Conservation (phyloP, 2,888 invertebrate genomes). For the Himalopsyche tibetana region DNA sequence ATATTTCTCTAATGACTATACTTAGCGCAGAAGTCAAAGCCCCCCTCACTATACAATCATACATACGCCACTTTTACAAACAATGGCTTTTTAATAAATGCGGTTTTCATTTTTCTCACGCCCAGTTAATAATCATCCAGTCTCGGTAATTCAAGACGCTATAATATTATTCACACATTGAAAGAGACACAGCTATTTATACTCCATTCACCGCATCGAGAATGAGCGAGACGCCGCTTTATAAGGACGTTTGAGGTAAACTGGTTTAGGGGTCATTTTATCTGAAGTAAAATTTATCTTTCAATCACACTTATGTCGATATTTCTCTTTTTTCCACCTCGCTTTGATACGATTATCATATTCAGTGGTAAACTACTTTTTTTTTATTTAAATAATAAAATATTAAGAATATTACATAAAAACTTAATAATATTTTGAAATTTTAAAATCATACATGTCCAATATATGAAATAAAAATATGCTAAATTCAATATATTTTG, state of each 20-base stretch:
- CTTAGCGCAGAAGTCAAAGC: neutral
- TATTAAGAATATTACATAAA: no score
- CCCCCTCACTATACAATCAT: neutral
- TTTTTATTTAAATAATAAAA: no score
- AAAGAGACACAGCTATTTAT: slow-evolving; percentile 6
- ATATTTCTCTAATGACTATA: neutral
- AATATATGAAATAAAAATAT: no score
- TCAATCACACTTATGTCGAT: slow-evolving; percentile 26
- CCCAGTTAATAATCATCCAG: slow-evolving; percentile 1
- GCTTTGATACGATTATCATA: neutral
- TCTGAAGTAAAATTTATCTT: slow-evolving; percentile 21
- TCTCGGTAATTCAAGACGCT: neutral
- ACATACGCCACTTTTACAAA: neutral
- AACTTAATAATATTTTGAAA: no score
- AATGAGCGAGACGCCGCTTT: slow-evolving; percentile 6
- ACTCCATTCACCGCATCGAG: neutral
- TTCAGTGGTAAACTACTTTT: no score
- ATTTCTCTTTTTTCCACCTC: slow-evolving; percentile 1
- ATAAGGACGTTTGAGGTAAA: slow-evolving; percentile 10
- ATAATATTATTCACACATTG: slow-evolving; percentile 8
- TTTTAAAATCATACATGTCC: no score
- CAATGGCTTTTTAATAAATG: slow-evolving; percentile 18
- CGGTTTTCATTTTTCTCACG: slow-evolving; percentile 26
- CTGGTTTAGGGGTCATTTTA: slow-evolving; percentile 5
- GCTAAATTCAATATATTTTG: no score